Base-by-base conservation (phyloP, 2,113 vertebrate genomes). In the Dendropsophus ebraccatus region DNA sequence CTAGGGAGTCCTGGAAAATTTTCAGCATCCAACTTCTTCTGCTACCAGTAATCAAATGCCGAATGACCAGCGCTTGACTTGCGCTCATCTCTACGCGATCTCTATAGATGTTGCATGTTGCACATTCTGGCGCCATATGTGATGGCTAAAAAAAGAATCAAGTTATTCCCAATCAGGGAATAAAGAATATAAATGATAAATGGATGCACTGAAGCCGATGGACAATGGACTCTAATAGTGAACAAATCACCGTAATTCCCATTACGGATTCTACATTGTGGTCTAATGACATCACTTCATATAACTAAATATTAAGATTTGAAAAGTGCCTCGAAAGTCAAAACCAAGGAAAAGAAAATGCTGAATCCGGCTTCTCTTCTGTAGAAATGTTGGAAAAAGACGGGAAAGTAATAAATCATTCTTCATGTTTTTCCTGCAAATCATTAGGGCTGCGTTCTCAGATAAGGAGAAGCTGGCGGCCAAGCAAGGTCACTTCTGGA, bases 401-500 rank as follows among this genome's bases (percentile, higher is more conserved):
- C 74, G 17, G 28, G 47, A 52, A 67, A 25, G 83, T 69, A 78
- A 85, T 85, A 85, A 85, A 85, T 85, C 74, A 85, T 78, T 49
- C 60, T 49, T 85, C 74, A 41, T 84, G 78, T 37, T 70, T 70
- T 37, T 37, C 28, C 70, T 32, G 84, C 35, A 70, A 70, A 37
- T 86, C 84, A 86, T 86, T 86, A 86, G 35, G 47, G 77, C 84
- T 81, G 76, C 62, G 32, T 80, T 81, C 9, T 28, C 50, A 80
- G 84, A 86, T 86, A 86, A 86, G 84, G 45, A 70, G 65, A 60
- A 70, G 13, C 16, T 79, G 84, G 65, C 49, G 25, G 25, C 30
- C 78, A 86, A 86, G 80, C 84, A 86, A 86, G 84, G 84, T 86
- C 84, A 81, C 23, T n/a, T 80, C 30, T 73, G 84, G 84, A 28